Evolutionary conservation across 2,113 vertebrate species (phyloP), one percentile per base, ranked within the genome.

Genomic region (Lamprotornis superbus): DNA sequence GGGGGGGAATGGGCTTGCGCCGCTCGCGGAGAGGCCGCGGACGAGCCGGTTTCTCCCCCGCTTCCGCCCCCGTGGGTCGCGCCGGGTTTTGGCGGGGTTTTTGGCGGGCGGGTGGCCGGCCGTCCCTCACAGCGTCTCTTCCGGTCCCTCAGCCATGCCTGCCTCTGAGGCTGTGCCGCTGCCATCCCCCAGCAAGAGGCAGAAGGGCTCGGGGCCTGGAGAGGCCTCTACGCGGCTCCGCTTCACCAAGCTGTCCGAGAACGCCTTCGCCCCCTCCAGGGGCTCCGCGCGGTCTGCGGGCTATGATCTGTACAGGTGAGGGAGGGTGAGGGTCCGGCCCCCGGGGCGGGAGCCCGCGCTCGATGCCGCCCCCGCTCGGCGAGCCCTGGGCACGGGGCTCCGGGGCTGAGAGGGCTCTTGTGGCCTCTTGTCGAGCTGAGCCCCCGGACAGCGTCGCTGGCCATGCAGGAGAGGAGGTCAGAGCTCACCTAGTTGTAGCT

Each of bases 221-320:
- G 93, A 92, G 4, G 25, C 28, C 12, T 5, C 15, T 4, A 4
- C 47, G 2, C 92, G 87, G 15, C 97, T 98, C 27, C 98, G 98
- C 82, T 99, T 99, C 88, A 98, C 98, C 11, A 98, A 98, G 77
- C 98, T 99, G 2, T 98, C 99, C 0, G 98, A 99, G 31, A 97
- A 99, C 46, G 99, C 99, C 20, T 98, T 83, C 1, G n/a, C 98
- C 3, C 99, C 99, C 0, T 99, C 97, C 53, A 96, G 97, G 68
- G 99, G 99, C 33, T 99, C 99, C 1, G 24, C 96, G 10, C 98
- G 98, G 65, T 98, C 99, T 4, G 99, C 99, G 1, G 99, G 99
- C 53, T 99, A 98, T 73, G 99, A 99, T 52, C 97, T 99, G 4
- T 99, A 99, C 98, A 99, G 99, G 99, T 99, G 93, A 95, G 98